Base-by-base conservation (phyloP, 2,797 vertebrate genomes). In the Siniperca undulata region DNA sequence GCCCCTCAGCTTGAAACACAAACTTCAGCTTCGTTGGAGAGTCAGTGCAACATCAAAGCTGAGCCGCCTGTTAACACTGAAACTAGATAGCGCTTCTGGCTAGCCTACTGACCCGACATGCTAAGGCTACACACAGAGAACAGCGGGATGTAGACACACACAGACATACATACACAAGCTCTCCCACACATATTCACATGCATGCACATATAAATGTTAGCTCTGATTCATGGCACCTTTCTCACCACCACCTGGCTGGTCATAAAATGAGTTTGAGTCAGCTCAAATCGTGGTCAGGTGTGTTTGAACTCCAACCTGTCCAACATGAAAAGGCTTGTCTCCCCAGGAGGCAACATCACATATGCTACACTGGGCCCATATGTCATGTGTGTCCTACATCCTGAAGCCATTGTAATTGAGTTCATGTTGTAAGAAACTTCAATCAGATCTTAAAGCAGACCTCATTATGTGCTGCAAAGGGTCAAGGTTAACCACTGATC, bases 51-150 rank as follows among this genome's bases (percentile, higher is more conserved):
- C 93, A 94, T 94, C 92, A 95, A 94, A 93, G 93, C 69, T 10
- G 34, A 38, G 60, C 76, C 10, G 70, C 81, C 86, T 82, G 84
- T 88, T 92, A 91, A 82, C 77, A n/a, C 50, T 91, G 90, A 91
- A 94, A 94, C 86, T 64, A 86, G 93, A 95, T 91, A 92, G 89
- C 38, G 2, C 70, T 88, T 80, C 70, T 81, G 86, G 85, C 85
- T 80, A 80, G 80, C 75, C 85, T 44, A 10, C 69, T 89, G 93
- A 92, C 86, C 90, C 17, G 11, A 53, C 81, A 61, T 50, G 78
- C 74, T 85, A 36, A 52, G 66, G 79, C 81, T 82, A 24, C 84
- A 76, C 65, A 58, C 85, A 71, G 79, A 75, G 83, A 88, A 74
- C 85, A 88, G 87, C 73, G 30, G 82, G 87, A 84, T 30, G 60